phyloP scores from a whole-genome alignment of 1,140 invertebrate genomes.

The Megalonaias nervosa region DNA sequence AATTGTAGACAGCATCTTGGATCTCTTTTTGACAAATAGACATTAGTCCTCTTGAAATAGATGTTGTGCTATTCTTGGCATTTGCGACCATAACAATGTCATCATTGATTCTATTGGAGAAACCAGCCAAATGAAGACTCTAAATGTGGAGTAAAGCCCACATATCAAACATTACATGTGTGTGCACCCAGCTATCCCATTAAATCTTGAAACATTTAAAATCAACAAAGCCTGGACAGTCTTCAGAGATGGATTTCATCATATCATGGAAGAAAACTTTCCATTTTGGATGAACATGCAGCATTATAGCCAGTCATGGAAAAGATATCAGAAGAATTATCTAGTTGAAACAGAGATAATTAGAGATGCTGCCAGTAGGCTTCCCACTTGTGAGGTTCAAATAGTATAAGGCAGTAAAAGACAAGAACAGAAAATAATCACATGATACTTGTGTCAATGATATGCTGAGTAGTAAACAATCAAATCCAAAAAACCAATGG shows the following conservation, averaged over 20 bases:
- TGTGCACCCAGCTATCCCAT: background rate
- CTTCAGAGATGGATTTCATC: background rate
- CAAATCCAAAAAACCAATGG: background rate
- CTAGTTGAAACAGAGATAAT: too few relatives aligned
- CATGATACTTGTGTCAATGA: background rate
- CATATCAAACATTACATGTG: background rate
- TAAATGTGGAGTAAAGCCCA: slow-evolving; percentile 6
- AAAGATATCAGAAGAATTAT: too few relatives aligned
- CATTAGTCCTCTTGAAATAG: background rate
- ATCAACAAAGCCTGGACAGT: background rate
- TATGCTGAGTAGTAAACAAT: background rate
- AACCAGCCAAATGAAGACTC: background rate
- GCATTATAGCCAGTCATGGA: background rate
- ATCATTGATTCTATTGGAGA: background rate
- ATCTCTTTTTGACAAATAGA: background rate
- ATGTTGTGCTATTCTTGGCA: background rate
- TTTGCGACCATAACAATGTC: slow-evolving; percentile 5
- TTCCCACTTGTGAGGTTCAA: too few relatives aligned
- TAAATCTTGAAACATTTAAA: background rate
- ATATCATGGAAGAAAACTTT: background rate
- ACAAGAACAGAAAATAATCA: too few relatives aligned
- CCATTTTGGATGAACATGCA: background rate
- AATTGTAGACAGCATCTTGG: slow-evolving; percentile 1
- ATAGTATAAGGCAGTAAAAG: too few relatives aligned
- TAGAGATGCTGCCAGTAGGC: too few relatives aligned